A percentile compares a stretch with the other conserved stretches of the same genome.
Conservation (phyloP, 2,888 invertebrate genomes). For the Altica lythri region DNA sequence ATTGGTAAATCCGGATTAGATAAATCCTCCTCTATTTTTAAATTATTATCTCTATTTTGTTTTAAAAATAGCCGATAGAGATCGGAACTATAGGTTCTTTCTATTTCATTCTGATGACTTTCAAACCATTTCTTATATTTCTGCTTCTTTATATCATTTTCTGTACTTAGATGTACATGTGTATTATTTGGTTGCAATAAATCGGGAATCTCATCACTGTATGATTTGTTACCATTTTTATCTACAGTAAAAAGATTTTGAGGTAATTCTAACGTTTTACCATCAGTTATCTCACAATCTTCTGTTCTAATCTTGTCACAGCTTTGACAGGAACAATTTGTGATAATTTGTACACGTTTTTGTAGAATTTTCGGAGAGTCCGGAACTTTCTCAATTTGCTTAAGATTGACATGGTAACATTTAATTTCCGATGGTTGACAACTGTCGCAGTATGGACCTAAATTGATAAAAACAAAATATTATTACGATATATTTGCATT, state of each 20-base stretch:
- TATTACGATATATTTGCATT: no score
- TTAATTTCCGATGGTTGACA: slow-evolving; percentile 68
- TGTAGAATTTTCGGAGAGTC: slow-evolving; percentile 61
- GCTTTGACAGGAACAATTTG: slow-evolving; percentile 68
- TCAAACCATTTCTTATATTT: slow-evolving; percentile 43
- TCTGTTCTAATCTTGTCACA: slow-evolving; percentile 60
- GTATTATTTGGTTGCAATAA: slow-evolving; percentile 48
- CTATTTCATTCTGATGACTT: slow-evolving; percentile 27
- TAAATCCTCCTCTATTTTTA: slow-evolving; percentile 29
- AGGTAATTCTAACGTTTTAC: slow-evolving; percentile 58
- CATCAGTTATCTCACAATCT: slow-evolving; percentile 58
- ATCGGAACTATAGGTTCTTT: slow-evolving; percentile 14
- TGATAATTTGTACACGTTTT: slow-evolving; percentile 68
- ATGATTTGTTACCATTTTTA: slow-evolving; percentile 41
- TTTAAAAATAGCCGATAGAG: slow-evolving; percentile 24
- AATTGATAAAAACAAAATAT: not conserved
- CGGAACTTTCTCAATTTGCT: slow-evolving; percentile 61
- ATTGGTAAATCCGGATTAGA: slow-evolving; percentile 33
- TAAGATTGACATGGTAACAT: slow-evolving; percentile 68
- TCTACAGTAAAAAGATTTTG: slow-evolving; percentile 49
- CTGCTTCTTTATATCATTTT: slow-evolving; percentile 41
- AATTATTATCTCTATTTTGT: slow-evolving; percentile 31
- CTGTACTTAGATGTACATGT: slow-evolving; percentile 45
- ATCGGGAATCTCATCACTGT: slow-evolving; percentile 49
- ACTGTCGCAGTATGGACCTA: slow-evolving; percentile 69